Conservation (phyloP, 2,113 vertebrate genomes). For the Psilopsiagon aymara region DNA sequence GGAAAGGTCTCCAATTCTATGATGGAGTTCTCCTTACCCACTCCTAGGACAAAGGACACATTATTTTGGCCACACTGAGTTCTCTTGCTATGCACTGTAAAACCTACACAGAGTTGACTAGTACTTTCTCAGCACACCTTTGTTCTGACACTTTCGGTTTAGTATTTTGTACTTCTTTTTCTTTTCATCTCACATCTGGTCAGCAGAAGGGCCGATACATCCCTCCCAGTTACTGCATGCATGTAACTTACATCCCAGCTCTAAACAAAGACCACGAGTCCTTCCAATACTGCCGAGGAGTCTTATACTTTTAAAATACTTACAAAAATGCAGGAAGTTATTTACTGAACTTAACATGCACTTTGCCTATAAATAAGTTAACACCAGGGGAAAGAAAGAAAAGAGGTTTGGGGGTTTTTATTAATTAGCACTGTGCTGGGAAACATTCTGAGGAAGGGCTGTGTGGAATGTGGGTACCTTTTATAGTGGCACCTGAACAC, state of each 20-base stretch:
- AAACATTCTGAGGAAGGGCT: background rate
- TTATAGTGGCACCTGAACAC: background rate
- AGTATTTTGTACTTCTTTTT: constrained; percentile 11
- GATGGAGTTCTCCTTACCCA: background rate
- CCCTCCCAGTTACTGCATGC: constrained; percentile 53
- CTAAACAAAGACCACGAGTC: constrained; percentile 69
- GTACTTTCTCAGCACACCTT: constrained; percentile 46
- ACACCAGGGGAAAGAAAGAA: background rate
- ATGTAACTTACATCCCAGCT: constrained; percentile 65
- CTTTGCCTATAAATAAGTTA: constrained; percentile 45
- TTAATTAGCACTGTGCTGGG: constrained; percentile 1
- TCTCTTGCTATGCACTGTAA: background rate
- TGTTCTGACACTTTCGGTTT: background rate
- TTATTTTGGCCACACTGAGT: background rate
- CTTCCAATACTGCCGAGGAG: constrained; percentile 21
- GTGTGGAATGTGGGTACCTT: background rate
- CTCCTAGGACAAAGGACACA: background rate
- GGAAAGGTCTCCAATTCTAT: background rate
- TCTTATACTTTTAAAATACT: constrained; percentile 32
- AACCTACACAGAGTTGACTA: background rate
- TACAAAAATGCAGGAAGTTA: constrained; percentile 41
- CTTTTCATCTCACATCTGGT: constrained; percentile 80
- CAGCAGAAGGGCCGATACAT: constrained; percentile 71
- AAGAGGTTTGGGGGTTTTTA: accelerated
- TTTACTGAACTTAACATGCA: constrained; percentile 43